phyloP scores from a whole-genome alignment of 23 tunicate genomes.

The Aplidium turbinatum region DNA sequence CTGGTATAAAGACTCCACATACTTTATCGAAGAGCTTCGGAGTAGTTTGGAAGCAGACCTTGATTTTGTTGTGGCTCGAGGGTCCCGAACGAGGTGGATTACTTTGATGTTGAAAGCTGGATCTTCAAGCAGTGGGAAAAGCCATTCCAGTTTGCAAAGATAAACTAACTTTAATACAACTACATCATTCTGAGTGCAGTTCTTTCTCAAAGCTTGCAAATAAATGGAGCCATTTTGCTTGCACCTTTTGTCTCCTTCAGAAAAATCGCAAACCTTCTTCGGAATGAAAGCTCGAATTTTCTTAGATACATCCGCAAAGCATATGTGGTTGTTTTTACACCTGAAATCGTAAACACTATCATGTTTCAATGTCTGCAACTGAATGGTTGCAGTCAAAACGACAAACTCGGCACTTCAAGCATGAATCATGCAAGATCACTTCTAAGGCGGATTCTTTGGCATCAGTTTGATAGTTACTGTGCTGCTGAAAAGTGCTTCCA shows the following conservation, averaged over 20 bases:
- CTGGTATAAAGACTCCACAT: no score
- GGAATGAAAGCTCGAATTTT: conserved; percentile 30
- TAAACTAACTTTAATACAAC: conserved; percentile 43
- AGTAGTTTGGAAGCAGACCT: no score
- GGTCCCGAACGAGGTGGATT: conserved; percentile 39
- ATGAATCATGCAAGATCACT: no score
- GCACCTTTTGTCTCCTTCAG: neutral
- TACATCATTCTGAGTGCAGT: conserved; percentile 28
- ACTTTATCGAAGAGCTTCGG: no score
- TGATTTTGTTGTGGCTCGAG: conserved; percentile 31
- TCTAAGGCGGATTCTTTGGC: no score
- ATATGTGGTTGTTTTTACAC: conserved; percentile 27
- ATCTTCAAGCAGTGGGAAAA: conserved; percentile 23
- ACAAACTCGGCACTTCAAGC: no score
- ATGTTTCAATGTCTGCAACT: conserved; percentile 27
- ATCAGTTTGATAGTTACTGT: no score
- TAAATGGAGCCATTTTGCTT: no score
- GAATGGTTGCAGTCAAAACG: neutral
- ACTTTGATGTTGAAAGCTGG: conserved; percentile 29
- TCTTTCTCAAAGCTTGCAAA: conserved; percentile 20
- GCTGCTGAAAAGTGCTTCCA: no score
- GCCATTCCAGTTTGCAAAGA: conserved; percentile 32
- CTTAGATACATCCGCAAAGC: conserved; percentile 24
- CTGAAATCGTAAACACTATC: conserved; percentile 23
- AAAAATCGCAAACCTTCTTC: conserved; percentile 5